A percentile compares a stretch with the other conserved stretches of the same genome.
These are phyloP conservation scores for Lamellibrachia satsuma DNA, from an alignment of 2,888 invertebrate species.

Conservation along the genomic window DNA sequence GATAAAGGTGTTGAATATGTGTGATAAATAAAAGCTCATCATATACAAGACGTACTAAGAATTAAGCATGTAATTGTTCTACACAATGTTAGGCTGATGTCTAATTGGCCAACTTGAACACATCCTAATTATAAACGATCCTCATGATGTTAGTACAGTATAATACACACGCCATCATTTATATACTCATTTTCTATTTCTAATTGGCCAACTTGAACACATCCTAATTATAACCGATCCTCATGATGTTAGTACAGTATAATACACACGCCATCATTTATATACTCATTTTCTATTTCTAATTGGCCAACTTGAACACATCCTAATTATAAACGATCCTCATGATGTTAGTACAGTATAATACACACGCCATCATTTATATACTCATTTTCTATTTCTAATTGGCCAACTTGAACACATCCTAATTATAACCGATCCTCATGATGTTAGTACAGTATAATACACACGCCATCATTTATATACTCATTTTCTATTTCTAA, in stretches of 20 bases:
- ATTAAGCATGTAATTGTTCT: not conserved
- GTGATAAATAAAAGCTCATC: not conserved
- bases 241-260: not conserved
- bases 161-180: not conserved
- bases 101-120: not conserved
- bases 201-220: not conserved
- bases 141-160: not conserved
- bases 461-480: not conserved
- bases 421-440: not conserved
- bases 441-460: not conserved
- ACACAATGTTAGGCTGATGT: not conserved
- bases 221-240: not conserved
- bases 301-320: not conserved
- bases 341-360: not conserved
- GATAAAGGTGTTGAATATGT: not conserved
- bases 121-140: not conserved
- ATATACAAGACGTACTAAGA: not conserved
- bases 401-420: not conserved
- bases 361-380: not conserved
- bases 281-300: not conserved
- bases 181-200: not conserved
- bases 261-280: not conserved
- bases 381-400: not conserved
- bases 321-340: not conserved
- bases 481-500: not conserved